Percentiles rank a stretch among this genome's conserved stretches.
Conservation (phyloP, 2,888 invertebrate genomes). For the Sicus ferrugineus region DNA sequence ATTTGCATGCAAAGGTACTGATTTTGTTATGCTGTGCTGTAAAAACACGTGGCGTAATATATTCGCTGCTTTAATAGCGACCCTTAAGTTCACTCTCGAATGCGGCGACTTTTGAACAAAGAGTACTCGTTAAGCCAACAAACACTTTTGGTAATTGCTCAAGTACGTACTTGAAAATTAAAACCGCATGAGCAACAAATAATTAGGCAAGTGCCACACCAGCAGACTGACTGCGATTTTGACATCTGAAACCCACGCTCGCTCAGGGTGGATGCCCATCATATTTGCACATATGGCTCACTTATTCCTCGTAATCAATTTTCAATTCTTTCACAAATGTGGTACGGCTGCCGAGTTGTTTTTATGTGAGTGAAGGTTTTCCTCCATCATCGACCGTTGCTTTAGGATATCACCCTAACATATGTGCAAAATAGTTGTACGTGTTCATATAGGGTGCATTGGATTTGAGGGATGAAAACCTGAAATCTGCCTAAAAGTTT, state of each 20-base stretch:
- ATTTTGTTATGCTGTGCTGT: no score
- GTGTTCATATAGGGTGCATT: neutral
- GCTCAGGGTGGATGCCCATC: neutral
- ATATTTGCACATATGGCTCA: slow-evolving; percentile 44
- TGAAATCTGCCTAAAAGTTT: no score
- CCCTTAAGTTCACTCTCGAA: no score
- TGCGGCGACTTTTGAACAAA: neutral
- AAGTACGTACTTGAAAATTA: slow-evolving; percentile 18
- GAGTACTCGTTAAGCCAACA: slow-evolving; percentile 12
- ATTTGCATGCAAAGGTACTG: no score
- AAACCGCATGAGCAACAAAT: slow-evolving; percentile 32
- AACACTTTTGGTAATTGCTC: slow-evolving; percentile 24
- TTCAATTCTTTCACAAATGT: slow-evolving; percentile 24
- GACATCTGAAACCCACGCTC: slow-evolving; percentile 13
- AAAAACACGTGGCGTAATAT: no score
- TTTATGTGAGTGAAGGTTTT: neutral
- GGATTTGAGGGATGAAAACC: neutral
- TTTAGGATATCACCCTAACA: slow-evolving; percentile 11
- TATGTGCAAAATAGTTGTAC: slow-evolving; percentile 21
- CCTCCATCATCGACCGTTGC: neutral
- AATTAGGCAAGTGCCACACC: slow-evolving; percentile 24
- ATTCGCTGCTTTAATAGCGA: no score
- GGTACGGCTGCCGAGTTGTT: neutral
- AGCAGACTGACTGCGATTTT: slow-evolving; percentile 6
- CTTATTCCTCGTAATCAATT: slow-evolving; percentile 43